Percentiles rank a stretch among this genome's conserved stretches.
Evolutionary conservation across 2,113 vertebrate genomes (phyloP).

Genomic region (Chroicocephalus ridibundus): DNA sequence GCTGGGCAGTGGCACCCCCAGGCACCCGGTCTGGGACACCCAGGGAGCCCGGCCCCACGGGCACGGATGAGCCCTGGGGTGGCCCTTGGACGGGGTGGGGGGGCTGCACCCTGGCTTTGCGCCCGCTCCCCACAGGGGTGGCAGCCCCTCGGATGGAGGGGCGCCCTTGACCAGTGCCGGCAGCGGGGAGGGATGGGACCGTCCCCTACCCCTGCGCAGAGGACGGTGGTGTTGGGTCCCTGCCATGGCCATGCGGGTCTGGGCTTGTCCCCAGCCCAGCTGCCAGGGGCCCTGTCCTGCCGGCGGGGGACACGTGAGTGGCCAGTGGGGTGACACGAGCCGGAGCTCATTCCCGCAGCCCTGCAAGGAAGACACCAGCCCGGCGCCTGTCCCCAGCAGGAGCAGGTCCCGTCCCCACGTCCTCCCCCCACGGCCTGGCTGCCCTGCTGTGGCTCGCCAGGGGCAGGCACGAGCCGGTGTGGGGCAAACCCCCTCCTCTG

Average conservation of each 20-base stretch:
- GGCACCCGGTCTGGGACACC: neutral
- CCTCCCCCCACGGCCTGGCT: neutral
- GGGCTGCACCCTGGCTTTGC: neutral
- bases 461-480: neutral
- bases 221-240: neutral
- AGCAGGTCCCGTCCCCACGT: neutral
- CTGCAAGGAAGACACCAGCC: neutral
- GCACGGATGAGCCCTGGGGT: neutral
- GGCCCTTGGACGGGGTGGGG: neutral
- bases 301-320: fast-evolving
- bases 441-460: fast-evolving
- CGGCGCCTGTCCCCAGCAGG: neutral
- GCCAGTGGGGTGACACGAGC: neutral
- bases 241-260: neutral
- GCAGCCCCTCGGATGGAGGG: neutral
- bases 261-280: neutral
- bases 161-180: neutral
- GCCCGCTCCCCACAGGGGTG: neutral
- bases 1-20: neutral
- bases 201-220: neutral
- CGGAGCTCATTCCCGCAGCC: fast-evolving
- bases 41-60: fast-evolving
- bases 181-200: neutral
- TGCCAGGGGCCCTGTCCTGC: neutral
- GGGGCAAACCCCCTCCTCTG: neutral